Percentiles rank a stretch among this genome's conserved stretches.
phyloP scores from a whole-genome alignment of 53 echinoderm and acorn worm species.

The Glandiceps talaboti region DNA sequence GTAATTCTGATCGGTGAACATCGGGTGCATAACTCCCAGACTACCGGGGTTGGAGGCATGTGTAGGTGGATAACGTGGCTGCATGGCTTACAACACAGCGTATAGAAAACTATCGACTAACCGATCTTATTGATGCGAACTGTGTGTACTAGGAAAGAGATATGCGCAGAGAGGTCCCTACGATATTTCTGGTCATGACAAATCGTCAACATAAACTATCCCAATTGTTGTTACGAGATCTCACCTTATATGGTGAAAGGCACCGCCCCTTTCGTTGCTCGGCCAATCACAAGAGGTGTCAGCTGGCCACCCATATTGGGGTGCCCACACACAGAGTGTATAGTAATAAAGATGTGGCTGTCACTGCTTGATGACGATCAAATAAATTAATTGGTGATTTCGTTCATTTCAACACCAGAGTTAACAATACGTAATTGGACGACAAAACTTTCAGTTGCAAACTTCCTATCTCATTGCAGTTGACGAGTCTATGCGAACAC shows the following conservation, averaged over 20 bases:
- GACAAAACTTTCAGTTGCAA: neutral
- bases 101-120: neutral
- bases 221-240: neutral
- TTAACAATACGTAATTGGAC: neutral
- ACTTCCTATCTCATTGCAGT: no score
- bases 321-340: slow-evolving; percentile 72
- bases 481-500: no score
- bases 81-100: slow-evolving; percentile 39
- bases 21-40: slow-evolving; percentile 90
- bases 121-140: neutral
- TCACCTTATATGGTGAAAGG: slow-evolving; percentile 21
- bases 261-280: slow-evolving; percentile 33
- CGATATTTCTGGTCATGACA: neutral
- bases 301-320: slow-evolving; percentile 76
- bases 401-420: neutral
- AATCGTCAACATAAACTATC: neutral
- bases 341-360: slow-evolving; percentile 15
- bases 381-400: slow-evolving; percentile 57
- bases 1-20: slow-evolving; percentile 73
- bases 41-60: slow-evolving; percentile 40
- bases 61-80: slow-evolving; percentile 81
- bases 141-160: neutral
- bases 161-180: neutral
- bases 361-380: slow-evolving; percentile 36
- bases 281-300: slow-evolving; percentile 66